phyloP scores from a whole-genome alignment of 2,797 vertebrate species.

The Tinamus major region DNA sequence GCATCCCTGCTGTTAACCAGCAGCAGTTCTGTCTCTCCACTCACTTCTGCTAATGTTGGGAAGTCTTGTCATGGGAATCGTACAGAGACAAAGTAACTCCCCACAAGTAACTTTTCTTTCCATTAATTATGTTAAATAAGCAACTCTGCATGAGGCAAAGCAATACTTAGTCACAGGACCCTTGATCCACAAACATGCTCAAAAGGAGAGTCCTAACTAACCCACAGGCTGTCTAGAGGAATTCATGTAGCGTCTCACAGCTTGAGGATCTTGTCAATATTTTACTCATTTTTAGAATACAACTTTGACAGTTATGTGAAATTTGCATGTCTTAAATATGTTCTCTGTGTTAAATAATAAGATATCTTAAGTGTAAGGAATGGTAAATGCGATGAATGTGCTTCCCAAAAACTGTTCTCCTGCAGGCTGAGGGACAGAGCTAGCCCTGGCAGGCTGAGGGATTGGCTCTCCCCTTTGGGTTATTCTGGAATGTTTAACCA shows the following conservation, averaged over 20 bases:
- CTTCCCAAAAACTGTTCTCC: background rate
- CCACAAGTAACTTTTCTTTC: background rate
- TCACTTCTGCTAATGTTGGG: background rate
- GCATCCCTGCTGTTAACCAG: background rate
- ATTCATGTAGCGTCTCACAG: rapidly evolving
- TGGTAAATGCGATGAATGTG: background rate
- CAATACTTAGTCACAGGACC: background rate
- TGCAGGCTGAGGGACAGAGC: background rate
- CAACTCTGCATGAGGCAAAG: background rate
- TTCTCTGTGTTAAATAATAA: background rate
- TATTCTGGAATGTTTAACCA: background rate
- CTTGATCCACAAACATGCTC: background rate
- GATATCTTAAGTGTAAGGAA: background rate
- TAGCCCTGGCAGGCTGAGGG: background rate
- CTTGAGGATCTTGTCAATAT: rapidly evolving
- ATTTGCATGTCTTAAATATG: background rate
- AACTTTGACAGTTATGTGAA: background rate
- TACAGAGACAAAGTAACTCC: background rate
- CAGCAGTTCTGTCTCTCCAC: background rate
- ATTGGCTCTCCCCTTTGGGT: background rate
- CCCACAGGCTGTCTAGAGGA: background rate
- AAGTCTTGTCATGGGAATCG: rapidly evolving
- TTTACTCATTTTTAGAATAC: background rate
- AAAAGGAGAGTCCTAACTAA: background rate
- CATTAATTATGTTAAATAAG: background rate